Percentiles rank a stretch among this genome's conserved stretches.
phyloP scores from a whole-genome alignment of 2,797 vertebrate species.

The Spatula clypeata region DNA sequence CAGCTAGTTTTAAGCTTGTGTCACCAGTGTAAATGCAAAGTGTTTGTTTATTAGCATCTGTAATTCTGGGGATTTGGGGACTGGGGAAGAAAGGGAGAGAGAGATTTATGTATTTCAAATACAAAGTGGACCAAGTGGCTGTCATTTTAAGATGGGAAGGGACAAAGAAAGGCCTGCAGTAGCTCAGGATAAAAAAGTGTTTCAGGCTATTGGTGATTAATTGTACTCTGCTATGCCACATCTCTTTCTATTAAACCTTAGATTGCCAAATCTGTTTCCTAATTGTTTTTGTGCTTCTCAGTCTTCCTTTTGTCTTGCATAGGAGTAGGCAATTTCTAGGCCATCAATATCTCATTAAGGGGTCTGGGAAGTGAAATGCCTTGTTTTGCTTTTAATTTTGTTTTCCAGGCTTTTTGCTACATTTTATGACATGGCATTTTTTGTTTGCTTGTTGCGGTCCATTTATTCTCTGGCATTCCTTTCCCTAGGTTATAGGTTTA shows the following conservation, averaged over 20 bases:
- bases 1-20: neutral
- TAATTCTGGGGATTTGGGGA: neutral
- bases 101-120: neutral
- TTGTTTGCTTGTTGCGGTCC: slow-evolving; percentile 26
- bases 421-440: slow-evolving; percentile 56
- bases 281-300: slow-evolving; percentile 74
- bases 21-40: neutral
- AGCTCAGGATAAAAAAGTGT: slow-evolving; percentile 43
- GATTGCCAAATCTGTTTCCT: slow-evolving; percentile 56
- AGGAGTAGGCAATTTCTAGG: slow-evolving; percentile 62
- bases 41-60: neutral
- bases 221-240: slow-evolving; percentile 70
- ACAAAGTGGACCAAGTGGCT: neutral
- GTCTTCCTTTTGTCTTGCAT: slow-evolving; percentile 70
- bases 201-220: slow-evolving; percentile 67
- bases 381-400: slow-evolving; percentile 45
- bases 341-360: slow-evolving; percentile 75
- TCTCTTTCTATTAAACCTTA: slow-evolving; percentile 65
- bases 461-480: slow-evolving; percentile 61
- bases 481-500: slow-evolving; percentile 58
- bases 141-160: neutral
- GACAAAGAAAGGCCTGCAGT: neutral
- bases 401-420: slow-evolving; percentile 37
- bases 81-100: neutral
- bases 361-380: slow-evolving; percentile 10